Evolutionary conservation across 2,888 invertebrate genomes (phyloP).

Genomic region (Melinaea marsaeus): DNA sequence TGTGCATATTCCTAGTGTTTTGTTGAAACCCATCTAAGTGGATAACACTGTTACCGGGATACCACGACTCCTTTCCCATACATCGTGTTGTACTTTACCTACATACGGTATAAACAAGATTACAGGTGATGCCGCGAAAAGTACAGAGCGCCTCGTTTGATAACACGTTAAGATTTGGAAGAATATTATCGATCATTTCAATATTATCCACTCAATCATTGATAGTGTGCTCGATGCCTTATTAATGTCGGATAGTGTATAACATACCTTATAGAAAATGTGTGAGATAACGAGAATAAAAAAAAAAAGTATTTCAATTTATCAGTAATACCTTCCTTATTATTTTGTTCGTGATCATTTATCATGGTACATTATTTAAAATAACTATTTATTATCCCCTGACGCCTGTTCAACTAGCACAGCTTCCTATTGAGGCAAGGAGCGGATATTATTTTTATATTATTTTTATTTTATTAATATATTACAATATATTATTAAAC

Average conservation of each 20-base stretch:
- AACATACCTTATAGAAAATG: too few relatives aligned
- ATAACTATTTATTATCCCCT: slow-evolving; percentile 5
- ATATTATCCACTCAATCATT: neutral
- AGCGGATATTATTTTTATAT: slow-evolving; percentile 1
- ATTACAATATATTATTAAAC: neutral
- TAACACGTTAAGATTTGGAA: neutral
- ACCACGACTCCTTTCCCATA: slow-evolving; percentile 24
- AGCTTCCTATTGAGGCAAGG: neutral
- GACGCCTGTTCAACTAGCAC: slow-evolving; percentile 1
- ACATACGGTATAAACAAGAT: slow-evolving; percentile 30
- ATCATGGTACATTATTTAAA: slow-evolving; percentile 8
- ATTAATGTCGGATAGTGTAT: too few relatives aligned
- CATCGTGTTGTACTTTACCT: slow-evolving; percentile 34
- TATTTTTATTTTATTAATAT: neutral
- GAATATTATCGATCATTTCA: neutral
- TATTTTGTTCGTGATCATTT: slow-evolving; percentile 2
- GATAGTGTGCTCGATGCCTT: too few relatives aligned
- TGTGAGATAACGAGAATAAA: neutral
- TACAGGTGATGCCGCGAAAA: slow-evolving; percentile 25
- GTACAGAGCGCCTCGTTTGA: slow-evolving; percentile 15
- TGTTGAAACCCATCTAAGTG: slow-evolving; percentile 16
- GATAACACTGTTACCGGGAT: slow-evolving; percentile 19
- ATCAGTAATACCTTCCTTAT: slow-evolving; percentile 4
- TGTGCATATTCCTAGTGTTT: slow-evolving; percentile 1
- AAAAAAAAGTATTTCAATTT: slow-evolving; percentile 6